Evolutionary conservation across 2,113 vertebrate genomes (phyloP).

Genomic region (Meriones unguiculatus): DNA sequence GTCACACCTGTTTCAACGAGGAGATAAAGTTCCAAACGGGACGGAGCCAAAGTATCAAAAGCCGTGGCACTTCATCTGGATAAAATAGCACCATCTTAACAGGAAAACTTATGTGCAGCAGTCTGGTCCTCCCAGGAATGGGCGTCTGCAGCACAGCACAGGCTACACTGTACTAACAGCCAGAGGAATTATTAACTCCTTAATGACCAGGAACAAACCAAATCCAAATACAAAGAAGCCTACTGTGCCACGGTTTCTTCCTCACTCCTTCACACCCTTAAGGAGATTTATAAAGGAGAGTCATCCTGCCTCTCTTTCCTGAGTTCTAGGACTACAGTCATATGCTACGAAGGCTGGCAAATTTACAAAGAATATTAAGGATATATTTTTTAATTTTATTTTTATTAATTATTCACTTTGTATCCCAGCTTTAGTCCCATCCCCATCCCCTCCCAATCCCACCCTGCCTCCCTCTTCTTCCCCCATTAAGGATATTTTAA

Average conservation of each 20-base stretch:
- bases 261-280: neutral
- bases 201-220: rapidly evolving
- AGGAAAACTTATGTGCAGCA: neutral
- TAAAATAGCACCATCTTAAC: neutral
- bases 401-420: no score
- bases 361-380: neutral
- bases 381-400: neutral
- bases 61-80: neutral
- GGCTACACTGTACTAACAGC: neutral
- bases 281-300: neutral
- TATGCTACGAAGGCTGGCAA: neutral
- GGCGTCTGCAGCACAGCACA: neutral
- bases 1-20: conserved; percentile 91
- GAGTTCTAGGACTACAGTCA: neutral
- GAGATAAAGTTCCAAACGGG: conserved; percentile 22
- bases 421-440: no score
- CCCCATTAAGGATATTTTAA: neutral
- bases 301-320: no score
- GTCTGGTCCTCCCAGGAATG: neutral
- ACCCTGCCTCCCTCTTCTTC: no score
- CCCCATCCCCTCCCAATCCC: no score
- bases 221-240: neutral
- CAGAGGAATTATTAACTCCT: neutral
- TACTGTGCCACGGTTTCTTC: neutral
- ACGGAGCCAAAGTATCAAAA: neutral